Evolutionary conservation across 2,113 vertebrate species (phyloP).

Genomic region (Gracilinanus agilis): DNA sequence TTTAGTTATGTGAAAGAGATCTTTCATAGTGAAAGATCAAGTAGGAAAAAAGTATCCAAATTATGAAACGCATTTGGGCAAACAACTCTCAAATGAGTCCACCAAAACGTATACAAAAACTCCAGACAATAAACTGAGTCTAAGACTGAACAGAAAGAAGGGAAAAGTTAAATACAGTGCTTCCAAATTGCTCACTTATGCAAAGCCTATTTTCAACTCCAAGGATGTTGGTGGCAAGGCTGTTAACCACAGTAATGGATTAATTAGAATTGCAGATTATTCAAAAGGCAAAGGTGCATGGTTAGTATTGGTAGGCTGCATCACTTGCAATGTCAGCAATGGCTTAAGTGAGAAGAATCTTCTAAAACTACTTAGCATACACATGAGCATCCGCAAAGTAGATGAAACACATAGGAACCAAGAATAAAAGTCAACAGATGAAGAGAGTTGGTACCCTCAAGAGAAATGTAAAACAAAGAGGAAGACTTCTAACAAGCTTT

Average conservation of each 20-base stretch:
- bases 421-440: not conserved
- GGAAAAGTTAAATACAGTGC: not conserved
- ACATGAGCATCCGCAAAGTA: not conserved
- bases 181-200: not conserved
- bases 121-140: not conserved
- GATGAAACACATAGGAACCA: not conserved
- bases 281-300: not conserved
- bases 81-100: not conserved
- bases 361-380: not conserved
- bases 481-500: not conserved
- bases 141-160: not conserved
- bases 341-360: not conserved
- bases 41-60: not conserved
- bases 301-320: not conserved
- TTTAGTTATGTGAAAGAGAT: not conserved
- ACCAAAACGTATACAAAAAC: not conserved
- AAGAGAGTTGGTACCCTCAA: not conserved
- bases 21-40: not conserved
- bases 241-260: not conserved
- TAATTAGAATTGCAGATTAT: not conserved
- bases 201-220: not conserved
- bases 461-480: not conserved
- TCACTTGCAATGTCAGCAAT: not conserved
- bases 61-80: not conserved
- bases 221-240: not conserved